phyloP scores from a whole-genome alignment of 2,888 invertebrate species.

The Pachymerium ferrugineum region DNA sequence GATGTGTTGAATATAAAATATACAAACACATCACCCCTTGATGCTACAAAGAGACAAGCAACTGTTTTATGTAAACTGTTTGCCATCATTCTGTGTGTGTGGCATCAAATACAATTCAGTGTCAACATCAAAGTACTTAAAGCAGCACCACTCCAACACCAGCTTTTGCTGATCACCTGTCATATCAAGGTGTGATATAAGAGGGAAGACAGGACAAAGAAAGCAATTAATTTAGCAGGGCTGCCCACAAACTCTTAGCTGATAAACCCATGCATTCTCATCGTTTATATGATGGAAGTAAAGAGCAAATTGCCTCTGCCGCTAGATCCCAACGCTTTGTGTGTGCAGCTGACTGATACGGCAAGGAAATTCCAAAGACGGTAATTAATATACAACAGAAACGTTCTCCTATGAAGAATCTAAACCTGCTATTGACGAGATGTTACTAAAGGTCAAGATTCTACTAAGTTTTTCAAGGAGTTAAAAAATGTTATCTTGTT shows the following conservation, averaged over 20 bases:
- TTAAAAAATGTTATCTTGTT: no score
- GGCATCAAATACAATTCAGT: background rate
- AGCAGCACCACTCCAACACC: background rate
- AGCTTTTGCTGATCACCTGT: constrained; percentile 21
- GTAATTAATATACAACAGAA: constrained; percentile 24
- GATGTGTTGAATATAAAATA: no score
- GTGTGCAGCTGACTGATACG: constrained; percentile 19
- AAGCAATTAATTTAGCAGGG: constrained; percentile 19
- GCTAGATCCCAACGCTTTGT: constrained; percentile 6
- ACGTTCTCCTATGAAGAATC: background rate
- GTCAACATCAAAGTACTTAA: constrained; percentile 7
- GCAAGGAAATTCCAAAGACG: constrained; percentile 13
- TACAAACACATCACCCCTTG: no score
- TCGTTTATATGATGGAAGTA: constrained; percentile 13
- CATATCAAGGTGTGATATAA: constrained; percentile 25
- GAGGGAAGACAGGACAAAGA: constrained; percentile 11
- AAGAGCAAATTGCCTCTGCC: constrained; percentile 27
- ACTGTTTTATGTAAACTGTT: background rate
- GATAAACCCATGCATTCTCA: constrained; percentile 23
- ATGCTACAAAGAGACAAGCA: background rate
- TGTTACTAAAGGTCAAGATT: background rate
- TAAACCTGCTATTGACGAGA: background rate
- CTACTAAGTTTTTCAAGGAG: no score
- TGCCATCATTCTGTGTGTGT: background rate
- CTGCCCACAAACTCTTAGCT: constrained; percentile 6